A percentile compares a stretch with the other conserved stretches of the same genome.
phyloP scores from a whole-genome alignment of 2,113 vertebrate species.

The Benitochromis conjunctus region DNA sequence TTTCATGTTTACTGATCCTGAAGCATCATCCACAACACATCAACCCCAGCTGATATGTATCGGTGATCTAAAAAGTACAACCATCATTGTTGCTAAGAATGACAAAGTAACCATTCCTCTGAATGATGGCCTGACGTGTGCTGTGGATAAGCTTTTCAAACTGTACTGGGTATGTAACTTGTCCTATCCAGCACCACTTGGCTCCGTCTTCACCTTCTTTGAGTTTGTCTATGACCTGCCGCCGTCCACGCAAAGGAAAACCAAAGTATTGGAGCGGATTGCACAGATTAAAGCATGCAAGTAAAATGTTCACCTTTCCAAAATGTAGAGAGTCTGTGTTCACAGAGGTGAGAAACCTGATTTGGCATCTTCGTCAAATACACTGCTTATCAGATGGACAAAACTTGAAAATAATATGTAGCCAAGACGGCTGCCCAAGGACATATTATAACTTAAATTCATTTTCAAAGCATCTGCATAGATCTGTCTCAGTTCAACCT shows the following conservation, averaged over 20 bases:
- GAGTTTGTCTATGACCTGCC: accelerated
- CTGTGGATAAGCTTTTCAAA: background rate
- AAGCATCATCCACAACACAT: background rate
- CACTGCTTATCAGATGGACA: too few relatives aligned
- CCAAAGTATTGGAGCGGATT: background rate
- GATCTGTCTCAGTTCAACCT: too few relatives aligned
- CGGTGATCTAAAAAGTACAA: accelerated
- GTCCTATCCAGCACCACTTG: accelerated
- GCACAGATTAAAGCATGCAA: background rate
- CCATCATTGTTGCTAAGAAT: accelerated
- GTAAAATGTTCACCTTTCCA: background rate
- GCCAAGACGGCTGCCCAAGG: too few relatives aligned
- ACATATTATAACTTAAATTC: too few relatives aligned
- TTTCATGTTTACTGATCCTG: background rate
- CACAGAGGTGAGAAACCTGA: too few relatives aligned
- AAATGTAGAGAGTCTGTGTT: too few relatives aligned
- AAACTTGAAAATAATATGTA: too few relatives aligned
- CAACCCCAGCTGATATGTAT: background rate
- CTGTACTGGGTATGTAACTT: accelerated
- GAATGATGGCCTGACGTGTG: accelerated
- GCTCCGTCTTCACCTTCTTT: background rate
- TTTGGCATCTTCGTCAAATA: too few relatives aligned
- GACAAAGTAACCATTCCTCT: accelerated
- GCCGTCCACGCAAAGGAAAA: background rate
- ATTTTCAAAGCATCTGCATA: too few relatives aligned